phyloP scores from a whole-genome alignment of 2,888 invertebrate species.

The Acleris literana region DNA sequence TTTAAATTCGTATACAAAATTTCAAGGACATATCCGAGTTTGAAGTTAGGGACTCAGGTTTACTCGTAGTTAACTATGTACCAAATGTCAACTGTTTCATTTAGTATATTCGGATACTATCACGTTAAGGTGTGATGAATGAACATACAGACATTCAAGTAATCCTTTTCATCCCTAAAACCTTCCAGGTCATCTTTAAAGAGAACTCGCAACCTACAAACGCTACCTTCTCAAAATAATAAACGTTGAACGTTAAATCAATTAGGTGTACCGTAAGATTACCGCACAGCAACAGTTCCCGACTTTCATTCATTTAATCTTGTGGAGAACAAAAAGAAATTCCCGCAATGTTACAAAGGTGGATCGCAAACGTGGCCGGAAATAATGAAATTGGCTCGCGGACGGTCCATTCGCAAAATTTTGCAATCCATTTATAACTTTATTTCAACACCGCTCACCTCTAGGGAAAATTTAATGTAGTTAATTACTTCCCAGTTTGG shows the following conservation, averaged over 20 bases:
- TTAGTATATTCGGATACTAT: too few relatives aligned
- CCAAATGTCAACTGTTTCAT: too few relatives aligned
- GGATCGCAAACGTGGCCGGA: conserved; percentile 35
- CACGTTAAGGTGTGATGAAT: too few relatives aligned
- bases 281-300: conserved; percentile 10
- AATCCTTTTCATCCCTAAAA: too few relatives aligned
- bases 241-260: not conserved
- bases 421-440: conserved; percentile 52
- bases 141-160: too few relatives aligned
- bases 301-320: conserved; percentile 26
- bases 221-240: not conserved
- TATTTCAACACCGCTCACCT: conserved; percentile 44
- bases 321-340: conserved; percentile 34
- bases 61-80: too few relatives aligned
- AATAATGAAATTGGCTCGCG: conserved; percentile 51
- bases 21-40: too few relatives aligned
- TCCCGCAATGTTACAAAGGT: conserved; percentile 40
- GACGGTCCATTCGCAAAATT: conserved; percentile 45
- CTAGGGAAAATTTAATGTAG: conserved; percentile 39
- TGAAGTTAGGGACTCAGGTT: too few relatives aligned
- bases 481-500: conserved; percentile 32
- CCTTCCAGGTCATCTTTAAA: too few relatives aligned
- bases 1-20: too few relatives aligned
- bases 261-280: conserved; percentile 3
- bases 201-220: too few relatives aligned